Base-by-base conservation (phyloP, 2,113 vertebrate species). In the Spermophilus dauricus region DNA sequence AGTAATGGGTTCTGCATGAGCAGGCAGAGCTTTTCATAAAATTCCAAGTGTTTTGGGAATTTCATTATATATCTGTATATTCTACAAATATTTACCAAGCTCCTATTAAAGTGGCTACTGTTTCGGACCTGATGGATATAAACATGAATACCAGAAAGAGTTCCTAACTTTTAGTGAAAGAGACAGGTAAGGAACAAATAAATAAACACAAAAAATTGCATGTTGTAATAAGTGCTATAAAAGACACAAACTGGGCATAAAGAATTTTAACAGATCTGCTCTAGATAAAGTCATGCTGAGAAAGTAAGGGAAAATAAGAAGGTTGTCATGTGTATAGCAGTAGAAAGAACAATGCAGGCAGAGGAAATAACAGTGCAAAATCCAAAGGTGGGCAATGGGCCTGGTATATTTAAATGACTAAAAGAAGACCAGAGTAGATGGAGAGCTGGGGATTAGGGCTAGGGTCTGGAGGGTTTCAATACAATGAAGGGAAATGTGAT, bases 21-120 rank as follows among this genome's bases (percentile, higher is more conserved):
- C 45, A 91, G 82, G 78, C 61, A 92, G 85, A 95, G n/a, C 24
- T 93, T 96, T 97, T 58, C 58, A 82, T 56, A 67, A 82, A 94
- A 76, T 28, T 61, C 11, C 18, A 95, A 80, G n/a, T 72, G 51
- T 82, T 81, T 65, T 73, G 63, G 72, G 72, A 78, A 87, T 78
- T 94, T 86, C 28, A 80, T 11, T 80, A 0, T 70, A 86, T 8
- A 65, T 94, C 70, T 86, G 86, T 9, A 72, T 51, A 32, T 17
- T 91, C 42, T 89, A 91, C 53, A 75, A 67, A 53, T 77, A 76
- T 45, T 73, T 88, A 83, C 0, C 37, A 56, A 72, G 77, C 37
- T 95, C 20, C 65, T 94, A 81, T 34, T 93, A 82, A 83, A 88
- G 16, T 61, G 6, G 61, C 67, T 91, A 83, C n/a, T 42, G 20